These are phyloP conservation scores for Zaprionus lachaisei DNA, from an alignment of 1,140 invertebrate genomes.

Conservation along the genomic window DNA sequence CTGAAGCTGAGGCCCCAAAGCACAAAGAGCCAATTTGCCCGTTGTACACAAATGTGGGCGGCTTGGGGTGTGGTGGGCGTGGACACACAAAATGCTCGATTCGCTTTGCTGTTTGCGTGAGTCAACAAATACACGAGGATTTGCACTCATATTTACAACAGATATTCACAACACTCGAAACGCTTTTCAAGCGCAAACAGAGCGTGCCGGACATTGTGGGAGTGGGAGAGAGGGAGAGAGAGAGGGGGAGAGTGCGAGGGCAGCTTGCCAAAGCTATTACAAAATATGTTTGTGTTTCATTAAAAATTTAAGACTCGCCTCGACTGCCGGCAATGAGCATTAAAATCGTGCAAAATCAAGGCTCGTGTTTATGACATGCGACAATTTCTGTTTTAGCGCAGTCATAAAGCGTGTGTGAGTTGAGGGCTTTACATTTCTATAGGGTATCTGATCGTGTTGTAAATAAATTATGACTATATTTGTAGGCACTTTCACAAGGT, in stretches of 20 bases:
- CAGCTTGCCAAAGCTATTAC: constrained; percentile 59
- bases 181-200: constrained; percentile 43
- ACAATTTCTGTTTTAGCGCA: constrained; percentile 52
- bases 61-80: neutral
- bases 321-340: constrained; percentile 1
- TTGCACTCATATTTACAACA: constrained; percentile 41
- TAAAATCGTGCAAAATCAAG: constrained; percentile 43
- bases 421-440: neutral
- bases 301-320: constrained; percentile 69
- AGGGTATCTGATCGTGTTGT: neutral
- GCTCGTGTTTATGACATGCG: constrained; percentile 69
- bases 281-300: constrained; percentile 80
- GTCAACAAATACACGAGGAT: constrained; percentile 44
- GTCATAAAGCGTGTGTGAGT: neutral
- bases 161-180: constrained; percentile 53
- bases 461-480: neutral
- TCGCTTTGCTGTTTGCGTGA: constrained; percentile 28
- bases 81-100: constrained; percentile 37
- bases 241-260: neutral
- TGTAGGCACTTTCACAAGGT: neutral
- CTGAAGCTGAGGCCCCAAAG: constrained; percentile 38
- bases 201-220: neutral
- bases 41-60: constrained; percentile 31
- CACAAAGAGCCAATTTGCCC: constrained; percentile 66
- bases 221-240: constrained; percentile 14